Conservation (phyloP, 2,888 invertebrate genomes). For the Leptopilina drosophilae region DNA sequence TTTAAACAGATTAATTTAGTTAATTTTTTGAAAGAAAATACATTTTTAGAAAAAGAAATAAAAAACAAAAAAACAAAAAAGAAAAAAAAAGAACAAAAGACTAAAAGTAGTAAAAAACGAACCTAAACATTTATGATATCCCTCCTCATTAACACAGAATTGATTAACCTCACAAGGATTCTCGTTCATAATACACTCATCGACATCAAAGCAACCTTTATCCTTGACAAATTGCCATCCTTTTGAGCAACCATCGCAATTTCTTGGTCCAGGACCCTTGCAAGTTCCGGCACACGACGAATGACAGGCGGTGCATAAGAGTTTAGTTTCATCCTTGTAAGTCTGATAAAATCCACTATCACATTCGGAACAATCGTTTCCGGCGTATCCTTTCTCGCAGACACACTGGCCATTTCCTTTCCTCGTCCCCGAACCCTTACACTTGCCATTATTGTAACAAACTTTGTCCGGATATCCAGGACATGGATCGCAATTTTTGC, state of each 20-base stretch:
- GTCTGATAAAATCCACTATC: constrained; percentile 84
- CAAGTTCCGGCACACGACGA: constrained; percentile 88
- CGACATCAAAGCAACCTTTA: constrained; percentile 89
- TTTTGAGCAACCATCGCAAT: constrained; percentile 82
- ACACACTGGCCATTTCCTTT: constrained; percentile 94
- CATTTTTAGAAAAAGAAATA: no score
- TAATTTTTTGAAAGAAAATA: no score
- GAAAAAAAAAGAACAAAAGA: no score
- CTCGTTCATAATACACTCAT: constrained; percentile 86
- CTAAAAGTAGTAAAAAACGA: constrained; percentile 47
- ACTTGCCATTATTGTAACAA: constrained; percentile 91
- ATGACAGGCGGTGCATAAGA: constrained; percentile 89
- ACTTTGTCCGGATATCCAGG: constrained; percentile 84
- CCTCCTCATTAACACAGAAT: constrained; percentile 94
- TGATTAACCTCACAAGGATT: constrained; percentile 81
- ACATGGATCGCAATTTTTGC: constrained; percentile 89
- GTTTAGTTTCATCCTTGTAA: constrained; percentile 85
- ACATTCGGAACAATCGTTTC: constrained; percentile 85
- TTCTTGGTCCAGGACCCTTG: constrained; percentile 84
- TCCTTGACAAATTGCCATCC: constrained; percentile 88
- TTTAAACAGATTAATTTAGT: no score
- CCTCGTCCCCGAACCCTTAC: constrained; percentile 92
- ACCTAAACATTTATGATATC: constrained; percentile 87
- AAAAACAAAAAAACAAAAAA: no score
- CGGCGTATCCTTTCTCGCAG: constrained; percentile 88